These are phyloP conservation scores for Squalus acanthias DNA, from an alignment of 2,797 vertebrate species.

Conservation along the genomic window DNA sequence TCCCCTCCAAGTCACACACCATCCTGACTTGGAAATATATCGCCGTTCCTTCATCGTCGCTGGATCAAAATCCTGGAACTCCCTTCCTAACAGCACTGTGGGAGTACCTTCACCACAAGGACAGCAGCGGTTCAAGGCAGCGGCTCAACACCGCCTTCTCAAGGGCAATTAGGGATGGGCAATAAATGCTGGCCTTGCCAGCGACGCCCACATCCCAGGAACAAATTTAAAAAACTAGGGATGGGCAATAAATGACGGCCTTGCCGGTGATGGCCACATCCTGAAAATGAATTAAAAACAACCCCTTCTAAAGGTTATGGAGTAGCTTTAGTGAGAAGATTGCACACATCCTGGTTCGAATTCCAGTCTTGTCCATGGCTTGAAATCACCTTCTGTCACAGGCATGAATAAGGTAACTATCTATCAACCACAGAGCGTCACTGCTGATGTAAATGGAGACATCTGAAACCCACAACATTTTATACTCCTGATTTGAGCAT, in stretches of 20 bases:
- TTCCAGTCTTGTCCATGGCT: neutral
- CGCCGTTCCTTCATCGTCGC: no score
- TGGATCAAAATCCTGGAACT: no score
- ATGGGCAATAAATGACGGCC: neutral
- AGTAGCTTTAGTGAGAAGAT: neutral
- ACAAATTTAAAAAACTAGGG: no score
- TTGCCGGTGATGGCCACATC: neutral
- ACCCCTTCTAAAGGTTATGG: neutral
- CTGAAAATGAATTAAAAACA: neutral
- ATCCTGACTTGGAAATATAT: no score
- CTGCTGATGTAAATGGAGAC: neutral
- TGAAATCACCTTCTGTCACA: neutral
- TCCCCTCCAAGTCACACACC: no score
- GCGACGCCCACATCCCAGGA: no score
- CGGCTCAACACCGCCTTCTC: no score
- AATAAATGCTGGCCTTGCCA: no score
- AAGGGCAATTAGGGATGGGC: no score
- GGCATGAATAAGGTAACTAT: neutral
- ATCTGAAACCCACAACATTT: neutral
- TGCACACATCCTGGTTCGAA: neutral
- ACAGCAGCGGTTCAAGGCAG: no score
- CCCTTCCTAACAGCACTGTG: no score
- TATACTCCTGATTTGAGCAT: neutral
- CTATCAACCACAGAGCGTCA: neutral
- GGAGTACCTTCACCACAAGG: no score